Percentiles rank a stretch among this genome's conserved stretches.
phyloP scores from a whole-genome alignment of 2,797 vertebrate genomes.

The Poecilia gillii region DNA sequence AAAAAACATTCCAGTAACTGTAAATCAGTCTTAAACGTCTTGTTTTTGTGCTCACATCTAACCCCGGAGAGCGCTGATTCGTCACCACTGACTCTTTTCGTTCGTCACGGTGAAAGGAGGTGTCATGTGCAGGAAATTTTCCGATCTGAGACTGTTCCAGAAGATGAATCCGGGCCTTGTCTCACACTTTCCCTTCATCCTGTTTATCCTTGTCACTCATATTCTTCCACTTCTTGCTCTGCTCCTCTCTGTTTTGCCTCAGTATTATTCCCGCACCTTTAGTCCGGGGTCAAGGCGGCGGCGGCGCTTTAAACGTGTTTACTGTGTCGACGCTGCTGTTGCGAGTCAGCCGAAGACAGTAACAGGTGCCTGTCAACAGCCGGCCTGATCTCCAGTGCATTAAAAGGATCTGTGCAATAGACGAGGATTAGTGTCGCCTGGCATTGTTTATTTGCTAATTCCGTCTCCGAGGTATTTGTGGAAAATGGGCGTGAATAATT shows the following conservation, averaged over 20 bases:
- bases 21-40: slow-evolving; percentile 42
- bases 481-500: slow-evolving; percentile 85
- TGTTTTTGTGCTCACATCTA: slow-evolving; percentile 45
- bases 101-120: slow-evolving; percentile 44
- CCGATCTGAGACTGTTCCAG: slow-evolving; percentile 41
- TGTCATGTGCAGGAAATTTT: slow-evolving; percentile 40
- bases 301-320: slow-evolving; percentile 72
- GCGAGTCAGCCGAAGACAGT: slow-evolving; percentile 74
- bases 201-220: slow-evolving; percentile 54
- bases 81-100: slow-evolving; percentile 48
- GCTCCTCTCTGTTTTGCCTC: slow-evolving; percentile 47
- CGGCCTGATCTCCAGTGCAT: slow-evolving; percentile 80
- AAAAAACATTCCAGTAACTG: slow-evolving; percentile 16
- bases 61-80: slow-evolving; percentile 39
- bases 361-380: slow-evolving; percentile 81
- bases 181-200: slow-evolving; percentile 58
- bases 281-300: slow-evolving; percentile 57
- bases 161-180: slow-evolving; percentile 45
- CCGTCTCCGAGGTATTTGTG: slow-evolving; percentile 82
- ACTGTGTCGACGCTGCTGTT: slow-evolving; percentile 75
- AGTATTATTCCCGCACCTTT: slow-evolving; percentile 54
- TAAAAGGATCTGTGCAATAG: slow-evolving; percentile 78
- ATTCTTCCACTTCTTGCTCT: slow-evolving; percentile 30
- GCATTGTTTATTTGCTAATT: slow-evolving; percentile 85
- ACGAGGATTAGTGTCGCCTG: slow-evolving; percentile 81